Percentiles rank a stretch among this genome's conserved stretches.
phyloP scores from a whole-genome alignment of 2,888 invertebrate genomes.

The Pristionchus entomophagus region DNA sequence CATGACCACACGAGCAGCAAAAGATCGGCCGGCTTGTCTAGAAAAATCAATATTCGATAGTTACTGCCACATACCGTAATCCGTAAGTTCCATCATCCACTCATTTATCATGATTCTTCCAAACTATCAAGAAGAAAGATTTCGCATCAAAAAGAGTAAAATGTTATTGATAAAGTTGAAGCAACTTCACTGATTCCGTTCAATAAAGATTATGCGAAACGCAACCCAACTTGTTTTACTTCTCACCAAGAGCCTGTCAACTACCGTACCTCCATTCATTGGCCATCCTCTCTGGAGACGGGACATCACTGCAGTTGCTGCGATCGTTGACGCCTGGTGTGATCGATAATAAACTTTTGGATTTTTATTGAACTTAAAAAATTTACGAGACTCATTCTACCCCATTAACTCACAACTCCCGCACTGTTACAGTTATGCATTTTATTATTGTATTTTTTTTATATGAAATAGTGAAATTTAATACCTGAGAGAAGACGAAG shows the following conservation, averaged over 20 bases:
- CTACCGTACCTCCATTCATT: slow-evolving; percentile 47
- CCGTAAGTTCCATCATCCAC: no score
- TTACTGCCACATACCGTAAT: background rate
- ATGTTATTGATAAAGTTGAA: no score
- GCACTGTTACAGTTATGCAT: no score
- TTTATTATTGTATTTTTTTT: background rate
- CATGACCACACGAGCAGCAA: slow-evolving; percentile 70
- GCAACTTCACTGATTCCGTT: no score
- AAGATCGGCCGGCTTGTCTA: slow-evolving; percentile 53
- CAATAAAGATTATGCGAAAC: no score
- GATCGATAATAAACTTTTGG: background rate
- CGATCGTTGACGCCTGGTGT: slow-evolving; percentile 66
- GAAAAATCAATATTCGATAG: background rate
- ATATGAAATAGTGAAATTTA: no score
- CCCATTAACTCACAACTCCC: no score
- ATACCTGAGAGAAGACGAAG: slow-evolving; percentile 67
- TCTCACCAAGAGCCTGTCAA: no score
- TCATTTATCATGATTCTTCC: background rate
- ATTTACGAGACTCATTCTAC: no score
- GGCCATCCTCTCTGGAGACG: slow-evolving; percentile 56
- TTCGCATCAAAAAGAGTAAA: background rate
- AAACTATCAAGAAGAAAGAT: background rate
- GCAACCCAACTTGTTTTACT: background rate
- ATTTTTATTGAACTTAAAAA: no score
- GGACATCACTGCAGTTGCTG: slow-evolving; percentile 69